Evolutionary conservation across 2,888 invertebrate genomes (phyloP).

Genomic region (Periphyllus acericola): DNA sequence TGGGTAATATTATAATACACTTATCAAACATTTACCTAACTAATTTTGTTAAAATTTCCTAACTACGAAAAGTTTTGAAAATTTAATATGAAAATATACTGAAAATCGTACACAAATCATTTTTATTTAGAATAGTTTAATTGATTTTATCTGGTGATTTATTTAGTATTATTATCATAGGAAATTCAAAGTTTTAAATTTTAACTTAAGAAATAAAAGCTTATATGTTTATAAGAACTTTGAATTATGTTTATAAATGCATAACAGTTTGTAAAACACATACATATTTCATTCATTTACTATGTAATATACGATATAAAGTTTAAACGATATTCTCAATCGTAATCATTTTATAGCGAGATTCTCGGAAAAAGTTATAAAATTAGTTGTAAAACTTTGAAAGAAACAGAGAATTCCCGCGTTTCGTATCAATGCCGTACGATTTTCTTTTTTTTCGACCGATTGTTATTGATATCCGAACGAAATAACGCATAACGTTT

Average conservation of each 20-base stretch:
- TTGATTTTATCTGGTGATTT: background rate
- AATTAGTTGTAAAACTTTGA: slow-evolving; percentile 21
- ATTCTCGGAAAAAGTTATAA: slow-evolving; percentile 16
- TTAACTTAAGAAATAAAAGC: background rate
- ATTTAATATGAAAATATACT: background rate
- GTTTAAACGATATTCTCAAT: slow-evolving; percentile 16
- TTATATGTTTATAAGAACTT: background rate
- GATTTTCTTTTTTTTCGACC: slow-evolving; percentile 7
- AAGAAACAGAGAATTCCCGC: background rate
- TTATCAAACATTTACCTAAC: background rate
- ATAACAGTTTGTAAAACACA: background rate
- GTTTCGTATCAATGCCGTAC: background rate
- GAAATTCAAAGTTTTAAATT: background rate
- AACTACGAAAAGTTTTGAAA: background rate
- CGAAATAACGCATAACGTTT: background rate
- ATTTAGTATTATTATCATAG: background rate
- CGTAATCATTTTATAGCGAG: slow-evolving; percentile 18
- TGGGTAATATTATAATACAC: background rate
- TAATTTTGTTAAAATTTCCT: background rate
- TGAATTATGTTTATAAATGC: background rate
- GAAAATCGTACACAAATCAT: background rate
- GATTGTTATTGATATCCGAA: background rate
- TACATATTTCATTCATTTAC: slow-evolving; percentile 10
- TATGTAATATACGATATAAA: background rate
- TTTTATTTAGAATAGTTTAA: background rate